These are phyloP conservation scores for Tiliqua scincoides DNA, from an alignment of 2,113 vertebrate genomes.

Conservation along the genomic window DNA sequence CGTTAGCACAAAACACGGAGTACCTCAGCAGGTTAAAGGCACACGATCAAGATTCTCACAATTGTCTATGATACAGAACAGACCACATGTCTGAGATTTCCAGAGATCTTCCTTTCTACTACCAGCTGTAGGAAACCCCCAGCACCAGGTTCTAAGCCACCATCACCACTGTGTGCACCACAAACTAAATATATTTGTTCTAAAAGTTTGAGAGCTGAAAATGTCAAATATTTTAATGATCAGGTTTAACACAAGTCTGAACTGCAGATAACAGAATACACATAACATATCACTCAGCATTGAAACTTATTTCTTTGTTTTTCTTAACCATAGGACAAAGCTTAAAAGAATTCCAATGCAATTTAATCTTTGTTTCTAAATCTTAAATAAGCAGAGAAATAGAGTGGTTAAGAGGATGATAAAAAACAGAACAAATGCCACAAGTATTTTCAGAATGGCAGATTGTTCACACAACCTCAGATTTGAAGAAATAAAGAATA, in stretches of 20 bases:
- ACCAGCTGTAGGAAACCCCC: not conserved
- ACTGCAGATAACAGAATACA: not conserved
- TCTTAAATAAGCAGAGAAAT: not conserved
- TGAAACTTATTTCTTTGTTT: not conserved
- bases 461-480: not conserved
- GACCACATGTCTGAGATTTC: not conserved
- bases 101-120: not conserved
- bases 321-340: not conserved
- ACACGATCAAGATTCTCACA: not conserved
- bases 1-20: not conserved
- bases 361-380: not conserved
- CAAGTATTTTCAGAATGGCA: not conserved
- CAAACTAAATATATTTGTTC: not conserved
- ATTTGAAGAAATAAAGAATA: not conserved
- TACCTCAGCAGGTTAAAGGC: not conserved
- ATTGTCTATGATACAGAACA: not conserved
- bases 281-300: not conserved
- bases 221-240: slow-evolving; percentile 7
- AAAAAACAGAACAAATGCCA: slow-evolving; percentile 4
- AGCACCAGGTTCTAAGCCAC: not conserved
- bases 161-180: not conserved
- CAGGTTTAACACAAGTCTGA: not conserved
- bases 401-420: fast-evolving
- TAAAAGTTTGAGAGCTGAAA: not conserved
- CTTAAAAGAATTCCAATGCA: not conserved